Evolutionary conservation across 1,140 invertebrate genomes (phyloP), one percentile per base, ranked within the genome.

Genomic region (Leptopilina clavipes): DNA sequence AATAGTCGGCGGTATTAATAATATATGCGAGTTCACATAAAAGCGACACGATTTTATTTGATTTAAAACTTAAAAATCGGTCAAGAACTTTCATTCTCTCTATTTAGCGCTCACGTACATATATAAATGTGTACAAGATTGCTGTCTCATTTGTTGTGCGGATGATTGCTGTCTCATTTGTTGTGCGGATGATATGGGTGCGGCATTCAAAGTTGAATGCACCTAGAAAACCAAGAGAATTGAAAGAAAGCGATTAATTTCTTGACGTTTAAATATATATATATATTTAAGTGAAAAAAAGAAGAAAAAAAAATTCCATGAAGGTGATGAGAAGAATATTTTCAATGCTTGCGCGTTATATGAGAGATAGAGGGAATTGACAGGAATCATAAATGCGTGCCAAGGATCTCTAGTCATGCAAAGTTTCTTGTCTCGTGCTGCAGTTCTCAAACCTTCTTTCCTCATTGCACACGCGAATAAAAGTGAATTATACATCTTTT

Each of bases 361-460:
- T 70, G 11, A 65, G 56, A 22, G 56, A 56, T n/a, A n/a, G 19
- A 65, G 59, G 14, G 59, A 71, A 79, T 79, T 79, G 77, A 79
- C 77, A 76, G 77, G 70, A 74, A 72, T 79, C 78, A 72, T 52
- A 70, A 74, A 82, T 78, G 76, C 79, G 79, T 83, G 82, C 82
- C 82, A 83, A 83, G 79, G 82, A 75, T 83, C 81, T 72, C 82
- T 76, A 81, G 82, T 82, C 76, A 82, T 79, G 76, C 76, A 45
- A 72, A 65, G 78, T 77, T 54, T 71, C 52, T 71, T 43, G 45
- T 78, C 79, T 73, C 79, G 82, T 78, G 81, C 82, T 17, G 11
- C 48, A 52, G n/a, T 52, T 52, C 48, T 52, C 8, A 52, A 52
- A 52, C n/a, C 2, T 3, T 52, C 14, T 52, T 52, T 52, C 7